A percentile compares a stretch with the other conserved stretches of the same genome.
Conservation (phyloP, 2,888 invertebrate genomes). For the Timema cristinae region DNA sequence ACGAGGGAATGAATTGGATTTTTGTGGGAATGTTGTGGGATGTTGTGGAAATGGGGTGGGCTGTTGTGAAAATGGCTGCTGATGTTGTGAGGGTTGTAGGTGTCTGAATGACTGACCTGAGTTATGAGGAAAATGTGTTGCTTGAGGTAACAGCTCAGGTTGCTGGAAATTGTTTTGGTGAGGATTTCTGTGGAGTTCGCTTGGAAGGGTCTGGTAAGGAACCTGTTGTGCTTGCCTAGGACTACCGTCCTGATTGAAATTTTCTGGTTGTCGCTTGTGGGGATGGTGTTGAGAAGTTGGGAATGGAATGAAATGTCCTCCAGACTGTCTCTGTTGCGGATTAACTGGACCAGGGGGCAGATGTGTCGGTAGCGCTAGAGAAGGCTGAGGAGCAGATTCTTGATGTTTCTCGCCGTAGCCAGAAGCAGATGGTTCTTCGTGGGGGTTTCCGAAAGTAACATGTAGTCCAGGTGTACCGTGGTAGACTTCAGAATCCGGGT, state of each 20-base stretch:
- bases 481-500: constrained; percentile 80
- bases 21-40: not conserved
- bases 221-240: constrained; percentile 44
- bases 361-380: constrained; percentile 50
- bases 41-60: constrained; percentile 25
- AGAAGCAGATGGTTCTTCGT: constrained; percentile 37
- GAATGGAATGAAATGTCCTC: constrained; percentile 17
- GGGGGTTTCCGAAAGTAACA: constrained; percentile 70
- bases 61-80: constrained; percentile 24
- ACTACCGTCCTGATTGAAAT: constrained; percentile 41
- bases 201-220: constrained; percentile 46
- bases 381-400: constrained; percentile 57
- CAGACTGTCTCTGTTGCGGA: constrained; percentile 37
- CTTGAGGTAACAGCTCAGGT: constrained; percentile 41
- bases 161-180: constrained; percentile 43
- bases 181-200: constrained; percentile 36
- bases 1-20: too few relatives aligned
- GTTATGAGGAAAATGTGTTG: constrained; percentile 47
- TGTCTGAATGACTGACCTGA: constrained; percentile 41
- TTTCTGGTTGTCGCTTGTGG: constrained; percentile 23
- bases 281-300: constrained; percentile 6
- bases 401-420: constrained; percentile 15
- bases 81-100: constrained; percentile 33
- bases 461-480: constrained; percentile 72
- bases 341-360: not conserved